Conservation (phyloP, 2,113 vertebrate species). For the Corapipo altera region DNA sequence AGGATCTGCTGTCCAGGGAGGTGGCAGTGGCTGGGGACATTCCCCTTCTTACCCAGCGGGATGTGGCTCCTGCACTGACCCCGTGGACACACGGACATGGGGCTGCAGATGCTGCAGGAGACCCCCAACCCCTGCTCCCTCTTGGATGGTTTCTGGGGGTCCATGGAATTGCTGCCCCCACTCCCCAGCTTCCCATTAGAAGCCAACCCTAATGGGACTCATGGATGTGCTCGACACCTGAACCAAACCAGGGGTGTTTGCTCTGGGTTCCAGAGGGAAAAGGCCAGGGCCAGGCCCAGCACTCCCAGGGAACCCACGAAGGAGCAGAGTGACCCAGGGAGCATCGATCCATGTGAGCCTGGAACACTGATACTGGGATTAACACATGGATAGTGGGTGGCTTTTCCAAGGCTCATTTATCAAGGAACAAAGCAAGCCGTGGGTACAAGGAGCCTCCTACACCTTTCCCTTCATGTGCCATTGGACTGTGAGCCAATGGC, state of each 20-base stretch:
- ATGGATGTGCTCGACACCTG: fast-evolving
- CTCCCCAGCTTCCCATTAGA: neutral
- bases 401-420: neutral
- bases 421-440: neutral
- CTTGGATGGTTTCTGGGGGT: fast-evolving
- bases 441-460: neutral
- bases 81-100: fast-evolving
- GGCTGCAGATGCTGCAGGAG: neutral
- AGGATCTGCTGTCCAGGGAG: neutral
- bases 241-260: neutral
- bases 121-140: neutral
- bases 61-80: neutral
- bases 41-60: neutral
- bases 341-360: neutral
- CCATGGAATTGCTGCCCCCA: fast-evolving
- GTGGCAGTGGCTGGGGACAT: neutral
- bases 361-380: neutral
- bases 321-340: neutral
- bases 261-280: neutral
- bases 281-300: neutral
- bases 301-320: neutral
- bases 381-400: neutral
- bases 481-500: neutral
- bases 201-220: neutral
- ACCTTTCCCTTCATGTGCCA: neutral